Evolutionary conservation across 1,140 invertebrate genomes (phyloP).

Genomic region (Habropoda laboriosa): DNA sequence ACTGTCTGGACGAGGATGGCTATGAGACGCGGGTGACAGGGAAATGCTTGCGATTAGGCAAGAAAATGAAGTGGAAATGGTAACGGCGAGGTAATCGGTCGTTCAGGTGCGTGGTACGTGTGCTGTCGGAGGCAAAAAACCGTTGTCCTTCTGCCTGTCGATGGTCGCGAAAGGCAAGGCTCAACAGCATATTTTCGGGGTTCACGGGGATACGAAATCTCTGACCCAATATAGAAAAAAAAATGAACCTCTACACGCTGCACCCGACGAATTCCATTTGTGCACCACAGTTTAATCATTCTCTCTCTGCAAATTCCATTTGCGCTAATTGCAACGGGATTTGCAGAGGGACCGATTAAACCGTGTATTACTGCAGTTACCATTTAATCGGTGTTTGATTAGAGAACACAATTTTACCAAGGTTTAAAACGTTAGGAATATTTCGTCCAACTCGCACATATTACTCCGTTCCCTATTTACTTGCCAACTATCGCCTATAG

Average conservation of each 20-base stretch:
- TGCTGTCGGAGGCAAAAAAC: too few species aligned
- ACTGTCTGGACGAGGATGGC: too few species aligned
- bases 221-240: neutral
- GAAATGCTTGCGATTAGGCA: too few species aligned
- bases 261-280: neutral
- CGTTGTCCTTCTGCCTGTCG: too few species aligned
- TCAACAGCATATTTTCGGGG: neutral
- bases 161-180: too few species aligned
- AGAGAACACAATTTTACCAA: neutral
- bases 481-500: neutral
- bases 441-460: neutral
- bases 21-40: too few species aligned
- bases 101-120: too few species aligned
- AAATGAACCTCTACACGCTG: neutral
- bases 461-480: neutral
- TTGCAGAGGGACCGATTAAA: neutral
- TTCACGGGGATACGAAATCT: neutral
- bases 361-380: neutral
- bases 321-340: neutral
- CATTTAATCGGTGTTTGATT: neutral
- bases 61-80: too few species aligned
- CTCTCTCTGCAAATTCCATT: neutral
- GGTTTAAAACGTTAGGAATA: neutral
- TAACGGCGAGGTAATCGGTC: too few species aligned
- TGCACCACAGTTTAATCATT: conserved; percentile 1